phyloP scores from a whole-genome alignment of 2,888 invertebrate genomes.

The Drosophila limbata region DNA sequence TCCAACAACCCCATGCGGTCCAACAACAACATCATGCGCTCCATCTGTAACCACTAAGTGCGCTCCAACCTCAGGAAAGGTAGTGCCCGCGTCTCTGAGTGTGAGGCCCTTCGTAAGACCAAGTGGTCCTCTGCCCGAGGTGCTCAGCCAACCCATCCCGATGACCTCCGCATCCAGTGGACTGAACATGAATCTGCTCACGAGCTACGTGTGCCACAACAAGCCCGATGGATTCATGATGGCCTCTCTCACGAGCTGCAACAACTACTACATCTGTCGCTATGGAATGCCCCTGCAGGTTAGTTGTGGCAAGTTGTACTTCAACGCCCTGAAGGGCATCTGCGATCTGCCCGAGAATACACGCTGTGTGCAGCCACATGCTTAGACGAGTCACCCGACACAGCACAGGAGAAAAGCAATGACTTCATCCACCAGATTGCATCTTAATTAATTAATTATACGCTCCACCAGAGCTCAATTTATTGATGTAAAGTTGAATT shows the following conservation, averaged over 20 bases:
- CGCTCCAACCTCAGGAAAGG: constrained; percentile 7
- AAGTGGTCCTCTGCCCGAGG: constrained; percentile 21
- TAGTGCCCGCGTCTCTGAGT: constrained; percentile 40
- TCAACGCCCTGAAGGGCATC: constrained; percentile 76
- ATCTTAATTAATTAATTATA: constrained; percentile 7
- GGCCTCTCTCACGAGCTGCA: constrained; percentile 77
- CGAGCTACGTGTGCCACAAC: constrained; percentile 65
- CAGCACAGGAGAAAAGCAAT: constrained; percentile 2
- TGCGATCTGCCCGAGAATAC: constrained; percentile 82
- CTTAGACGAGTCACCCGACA: constrained; percentile 20
- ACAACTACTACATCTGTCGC: constrained; percentile 77
- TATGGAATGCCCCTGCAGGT: constrained; percentile 65
- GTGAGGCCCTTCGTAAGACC: constrained; percentile 48
- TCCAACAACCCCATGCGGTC: constrained; percentile 25
- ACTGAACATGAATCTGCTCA: constrained; percentile 59
- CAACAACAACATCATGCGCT: constrained; percentile 18
- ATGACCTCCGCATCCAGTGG: constrained; percentile 26
- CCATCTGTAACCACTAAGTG: constrained; percentile 18
- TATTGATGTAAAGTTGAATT: constrained; percentile 12
- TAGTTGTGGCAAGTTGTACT: constrained; percentile 76
- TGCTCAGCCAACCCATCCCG: constrained; percentile 3
- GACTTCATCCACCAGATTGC: constrained; percentile 27
- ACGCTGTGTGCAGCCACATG: constrained; percentile 62
- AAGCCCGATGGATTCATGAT: constrained; percentile 79
- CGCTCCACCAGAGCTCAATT: not conserved